Evolutionary conservation across 2,888 invertebrate species (phyloP).

Genomic region (Drosophila melanosoma): DNA sequence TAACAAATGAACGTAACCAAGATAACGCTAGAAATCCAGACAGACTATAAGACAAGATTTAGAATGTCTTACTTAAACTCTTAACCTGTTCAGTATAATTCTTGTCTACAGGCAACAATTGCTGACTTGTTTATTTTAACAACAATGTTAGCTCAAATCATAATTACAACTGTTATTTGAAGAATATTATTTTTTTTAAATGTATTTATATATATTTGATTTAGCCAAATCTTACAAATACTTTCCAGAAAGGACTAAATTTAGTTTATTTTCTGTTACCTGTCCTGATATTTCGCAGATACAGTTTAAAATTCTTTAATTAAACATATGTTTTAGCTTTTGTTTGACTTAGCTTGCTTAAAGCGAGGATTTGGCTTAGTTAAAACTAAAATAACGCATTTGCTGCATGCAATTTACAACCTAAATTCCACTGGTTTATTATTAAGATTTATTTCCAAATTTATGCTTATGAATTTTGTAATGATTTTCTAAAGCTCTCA

Average conservation of each 20-base stretch:
- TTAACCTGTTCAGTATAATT: background rate
- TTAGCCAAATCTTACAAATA: background rate
- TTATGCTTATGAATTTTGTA: background rate
- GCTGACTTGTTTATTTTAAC: background rate
- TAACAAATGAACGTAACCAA: background rate
- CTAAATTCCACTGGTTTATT: background rate
- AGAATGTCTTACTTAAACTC: background rate
- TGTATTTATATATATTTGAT: background rate
- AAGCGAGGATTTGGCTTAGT: background rate
- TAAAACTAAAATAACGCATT: background rate
- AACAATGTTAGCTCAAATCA: background rate
- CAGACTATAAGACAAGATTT: background rate
- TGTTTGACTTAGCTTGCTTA: background rate
- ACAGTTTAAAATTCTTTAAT: accelerated
- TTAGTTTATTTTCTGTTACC: no score
- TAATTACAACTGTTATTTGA: background rate
- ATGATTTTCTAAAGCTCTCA: background rate
- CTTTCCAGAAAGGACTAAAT: background rate
- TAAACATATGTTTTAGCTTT: background rate
- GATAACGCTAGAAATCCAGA: background rate
- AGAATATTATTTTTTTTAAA: background rate
- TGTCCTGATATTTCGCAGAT: background rate
- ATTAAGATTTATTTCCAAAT: background rate
- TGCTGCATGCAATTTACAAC: background rate
- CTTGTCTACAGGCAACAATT: background rate